Evolutionary conservation across 1,140 invertebrate species (phyloP), one percentile per base, ranked within the genome.

Genomic region (Zeugodacus cucurbitae): DNA sequence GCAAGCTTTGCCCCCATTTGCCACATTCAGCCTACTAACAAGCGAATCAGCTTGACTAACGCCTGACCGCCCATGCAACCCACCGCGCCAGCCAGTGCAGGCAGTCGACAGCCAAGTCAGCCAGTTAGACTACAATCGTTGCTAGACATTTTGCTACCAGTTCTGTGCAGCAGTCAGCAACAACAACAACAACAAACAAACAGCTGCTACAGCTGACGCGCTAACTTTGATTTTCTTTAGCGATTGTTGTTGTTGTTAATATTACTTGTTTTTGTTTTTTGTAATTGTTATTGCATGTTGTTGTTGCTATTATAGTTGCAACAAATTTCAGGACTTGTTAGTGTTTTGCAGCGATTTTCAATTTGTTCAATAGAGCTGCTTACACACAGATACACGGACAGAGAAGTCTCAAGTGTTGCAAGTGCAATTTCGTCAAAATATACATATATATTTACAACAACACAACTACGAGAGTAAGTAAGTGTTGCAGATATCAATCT

Each of bases 141-240:
- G 41, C 74, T 48, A 82, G 74, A 82, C 74, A 82, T 34, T 82
- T 82, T 48, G 74, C 74, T 82, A 82, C 74, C 74, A 82, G 74
- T 82, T 82, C 44, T 34, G 74, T 34, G 70, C 70, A 74, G 22
- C 1, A 34, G 41, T 41, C 70, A 74, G 41, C 70, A 70, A 29
- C 34, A 70, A 70, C 32, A 32, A 20, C 22, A n/a, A 74, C 70
- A 20, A 70, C 32, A 37, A 29, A n/a, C 22, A 29, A 82, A 82
- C 74, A 82, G 74, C 41, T 82, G 74, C 70, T 74, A 17, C 22
- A 11, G 20, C 22, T 29, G 44, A 48, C 74, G 48, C 44, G 74
- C 74, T 48, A 3, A 17, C 48, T 54, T 48, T 26, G 74, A 54
- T 82, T 54, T 82, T 54, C 29, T 20, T 8, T 22, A 62, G 22